A percentile compares a stretch with the other conserved stretches of the same genome.
Evolutionary conservation across 2,888 invertebrate species (phyloP).

Genomic region (Oasisia sp.): DNA sequence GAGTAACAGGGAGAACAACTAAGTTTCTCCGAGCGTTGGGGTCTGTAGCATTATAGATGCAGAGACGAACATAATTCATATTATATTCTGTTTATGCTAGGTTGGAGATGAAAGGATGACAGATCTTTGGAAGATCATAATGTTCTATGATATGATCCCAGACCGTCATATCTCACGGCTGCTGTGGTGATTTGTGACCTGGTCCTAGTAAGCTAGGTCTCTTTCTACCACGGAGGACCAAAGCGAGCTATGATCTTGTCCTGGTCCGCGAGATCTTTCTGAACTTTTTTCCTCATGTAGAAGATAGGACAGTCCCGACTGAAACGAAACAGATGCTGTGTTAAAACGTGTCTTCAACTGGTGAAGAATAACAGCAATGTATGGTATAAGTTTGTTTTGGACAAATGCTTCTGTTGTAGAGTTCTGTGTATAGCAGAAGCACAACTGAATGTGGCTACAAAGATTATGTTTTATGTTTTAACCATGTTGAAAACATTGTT

Average conservation of each 20-base stretch:
- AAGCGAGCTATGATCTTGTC: constrained; percentile 86
- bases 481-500: neutral
- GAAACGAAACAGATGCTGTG: constrained; percentile 48
- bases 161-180: too few species aligned
- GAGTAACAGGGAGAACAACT: neutral
- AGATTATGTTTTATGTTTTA: neutral
- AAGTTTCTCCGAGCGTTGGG: too few species aligned
- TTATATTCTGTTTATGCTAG: neutral
- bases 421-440: neutral
- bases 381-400: neutral
- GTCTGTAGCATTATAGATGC: neutral
- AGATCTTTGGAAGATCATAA: too few species aligned
- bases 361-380: neutral
- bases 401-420: neutral
- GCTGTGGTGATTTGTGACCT: neutral
- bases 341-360: neutral
- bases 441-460: neutral
- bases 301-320: constrained; percentile 99
- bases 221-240: constrained; percentile 56
- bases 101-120: neutral
- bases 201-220: neutral
- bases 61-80: neutral
- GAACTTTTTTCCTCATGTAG: constrained; percentile 98
- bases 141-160: too few species aligned
- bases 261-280: constrained; percentile 90